phyloP scores from a whole-genome alignment of 2,797 vertebrate species.

The Tauraco hartlaubi region DNA sequence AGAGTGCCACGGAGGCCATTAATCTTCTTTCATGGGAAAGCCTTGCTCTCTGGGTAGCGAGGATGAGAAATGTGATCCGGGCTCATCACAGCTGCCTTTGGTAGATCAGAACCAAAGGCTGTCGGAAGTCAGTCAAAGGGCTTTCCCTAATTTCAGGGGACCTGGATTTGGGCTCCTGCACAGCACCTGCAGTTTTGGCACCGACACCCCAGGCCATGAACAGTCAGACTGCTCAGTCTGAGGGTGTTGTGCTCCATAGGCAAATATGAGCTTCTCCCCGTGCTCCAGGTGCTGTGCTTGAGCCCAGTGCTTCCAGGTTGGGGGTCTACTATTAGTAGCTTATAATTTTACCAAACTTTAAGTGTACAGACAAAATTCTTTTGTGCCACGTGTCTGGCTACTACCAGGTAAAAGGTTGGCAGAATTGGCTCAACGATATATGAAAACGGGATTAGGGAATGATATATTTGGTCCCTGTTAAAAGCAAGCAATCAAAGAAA shows the following conservation, averaged over 20 bases:
- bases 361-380: background rate
- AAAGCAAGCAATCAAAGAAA: background rate
- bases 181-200: background rate
- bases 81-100: background rate
- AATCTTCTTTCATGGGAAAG: background rate
- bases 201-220: background rate
- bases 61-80: background rate
- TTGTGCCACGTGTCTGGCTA: background rate
- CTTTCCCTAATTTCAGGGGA: background rate
- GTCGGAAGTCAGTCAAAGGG: background rate
- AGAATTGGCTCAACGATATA: background rate
- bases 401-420: background rate
- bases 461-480: background rate
- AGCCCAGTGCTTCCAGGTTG: background rate
- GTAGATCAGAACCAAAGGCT: background rate
- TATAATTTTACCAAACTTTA: background rate
- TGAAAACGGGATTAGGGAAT: background rate
- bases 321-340: background rate
- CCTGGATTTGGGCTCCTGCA: background rate
- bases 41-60: background rate
- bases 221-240: background rate
- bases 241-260: background rate
- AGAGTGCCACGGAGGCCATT: background rate
- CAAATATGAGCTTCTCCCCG: background rate
- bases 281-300: background rate